Conservation (phyloP, 2,113 vertebrate genomes). For the Eclectus roratus region DNA sequence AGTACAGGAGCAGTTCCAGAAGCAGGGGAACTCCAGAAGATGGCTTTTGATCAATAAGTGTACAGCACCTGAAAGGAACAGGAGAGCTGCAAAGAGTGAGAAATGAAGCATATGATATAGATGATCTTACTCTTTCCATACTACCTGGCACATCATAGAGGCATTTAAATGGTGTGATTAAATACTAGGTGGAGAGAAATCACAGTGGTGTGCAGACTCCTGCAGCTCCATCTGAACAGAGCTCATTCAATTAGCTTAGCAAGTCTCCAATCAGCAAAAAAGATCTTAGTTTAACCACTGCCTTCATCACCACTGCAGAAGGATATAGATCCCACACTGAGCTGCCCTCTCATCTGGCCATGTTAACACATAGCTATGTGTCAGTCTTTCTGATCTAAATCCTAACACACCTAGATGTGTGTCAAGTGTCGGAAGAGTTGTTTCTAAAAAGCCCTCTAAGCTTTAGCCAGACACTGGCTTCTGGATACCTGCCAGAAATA, state of each 20-base stretch:
- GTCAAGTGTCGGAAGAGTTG: not conserved
- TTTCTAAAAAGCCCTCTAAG: not conserved
- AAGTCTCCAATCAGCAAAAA: constrained; percentile 26
- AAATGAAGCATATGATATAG: not conserved
- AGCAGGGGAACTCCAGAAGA: not conserved
- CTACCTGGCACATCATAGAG: not conserved
- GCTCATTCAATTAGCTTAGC: not conserved
- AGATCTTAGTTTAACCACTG: not conserved
- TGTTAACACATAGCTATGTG: not conserved
- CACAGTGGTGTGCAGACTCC: not conserved
- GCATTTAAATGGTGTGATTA: not conserved
- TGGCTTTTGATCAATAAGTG: not conserved
- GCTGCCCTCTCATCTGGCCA: not conserved
- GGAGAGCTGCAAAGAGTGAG: not conserved
- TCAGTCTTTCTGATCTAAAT: not conserved
- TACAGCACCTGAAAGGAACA: not conserved
- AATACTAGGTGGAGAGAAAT: not conserved
- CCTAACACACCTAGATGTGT: not conserved
- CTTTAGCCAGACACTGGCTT: not conserved
- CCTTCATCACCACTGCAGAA: not conserved
- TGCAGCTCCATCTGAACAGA: not conserved
- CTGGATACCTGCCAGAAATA: not conserved
- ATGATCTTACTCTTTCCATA: not conserved
- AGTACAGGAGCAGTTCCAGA: not conserved
- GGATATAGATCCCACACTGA: not conserved